Percentiles rank a stretch among this genome's conserved stretches.
phyloP scores from a whole-genome alignment of 1,140 invertebrate species.

The Macrostomum lignano region DNA sequence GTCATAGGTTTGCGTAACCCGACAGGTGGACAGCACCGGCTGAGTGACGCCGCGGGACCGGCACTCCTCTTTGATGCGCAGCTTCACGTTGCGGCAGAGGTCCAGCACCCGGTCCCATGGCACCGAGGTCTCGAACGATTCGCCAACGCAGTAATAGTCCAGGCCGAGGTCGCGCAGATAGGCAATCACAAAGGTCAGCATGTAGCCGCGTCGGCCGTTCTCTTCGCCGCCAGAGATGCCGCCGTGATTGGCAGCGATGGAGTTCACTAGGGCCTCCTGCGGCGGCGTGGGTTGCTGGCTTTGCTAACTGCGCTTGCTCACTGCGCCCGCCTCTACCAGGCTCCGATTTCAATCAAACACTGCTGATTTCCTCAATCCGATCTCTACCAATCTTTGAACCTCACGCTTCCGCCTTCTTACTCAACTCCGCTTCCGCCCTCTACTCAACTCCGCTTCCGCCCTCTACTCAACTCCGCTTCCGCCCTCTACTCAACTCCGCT shows the following conservation, averaged over 20 bases:
- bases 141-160: constrained; percentile 57
- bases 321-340: too few relatives aligned
- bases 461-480: too few relatives aligned
- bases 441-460: too few relatives aligned
- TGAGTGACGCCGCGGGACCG: constrained; percentile 28
- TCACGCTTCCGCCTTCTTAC: too few relatives aligned
- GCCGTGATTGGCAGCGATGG: constrained; percentile 37
- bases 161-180: constrained; percentile 79
- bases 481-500: too few relatives aligned
- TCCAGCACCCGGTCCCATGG: constrained; percentile 61
- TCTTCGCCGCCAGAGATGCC: constrained; percentile 61
- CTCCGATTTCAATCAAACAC: too few relatives aligned
- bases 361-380: too few relatives aligned
- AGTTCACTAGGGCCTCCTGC: too few relatives aligned
- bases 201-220: constrained; percentile 75
- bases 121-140: constrained; percentile 91
- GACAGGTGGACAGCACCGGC: constrained; percentile 27
- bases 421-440: too few relatives aligned
- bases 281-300: too few relatives aligned
- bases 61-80: constrained; percentile 45
- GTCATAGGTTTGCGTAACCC: constrained; percentile 87
- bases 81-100: constrained; percentile 62
- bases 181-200: constrained; percentile 87
- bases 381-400: too few relatives aligned
- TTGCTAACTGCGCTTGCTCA: too few relatives aligned